Conservation (phyloP, 92 coral and sea anemone species). For the Bergia puertoricense region DNA sequence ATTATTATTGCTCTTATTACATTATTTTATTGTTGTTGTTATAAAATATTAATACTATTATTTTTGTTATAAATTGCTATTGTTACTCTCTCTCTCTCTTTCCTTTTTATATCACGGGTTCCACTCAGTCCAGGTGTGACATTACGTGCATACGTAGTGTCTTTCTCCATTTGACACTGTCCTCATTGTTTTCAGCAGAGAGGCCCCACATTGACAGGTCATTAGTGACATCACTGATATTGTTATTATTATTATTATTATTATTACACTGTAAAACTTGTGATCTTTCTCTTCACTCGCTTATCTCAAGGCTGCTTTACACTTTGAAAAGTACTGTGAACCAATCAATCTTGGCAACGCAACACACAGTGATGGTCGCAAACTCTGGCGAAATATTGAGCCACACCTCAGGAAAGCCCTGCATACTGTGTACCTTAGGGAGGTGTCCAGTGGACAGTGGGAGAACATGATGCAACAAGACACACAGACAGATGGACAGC, state of each 20-base stretch:
- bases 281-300: background rate
- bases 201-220: too few relatives aligned
- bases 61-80: background rate
- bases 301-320: constrained; percentile 74
- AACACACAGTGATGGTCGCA: constrained; percentile 73
- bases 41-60: background rate
- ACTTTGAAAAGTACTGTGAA: constrained; percentile 92
- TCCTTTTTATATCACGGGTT: too few relatives aligned
- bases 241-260: too few relatives aligned
- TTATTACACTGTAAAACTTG: background rate
- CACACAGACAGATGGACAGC: constrained; percentile 41
- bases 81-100: too few relatives aligned
- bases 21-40: too few relatives aligned
- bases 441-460: constrained; percentile 94
- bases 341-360: constrained; percentile 80
- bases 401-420: constrained; percentile 90
- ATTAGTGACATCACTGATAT: too few relatives aligned
- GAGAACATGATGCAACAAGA: constrained; percentile 70
- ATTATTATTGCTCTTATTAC: too few relatives aligned
- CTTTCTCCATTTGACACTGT: too few relatives aligned
- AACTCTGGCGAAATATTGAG: constrained; percentile 93
- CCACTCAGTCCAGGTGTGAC: too few relatives aligned
- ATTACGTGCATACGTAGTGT: too few relatives aligned
- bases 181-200: too few relatives aligned
- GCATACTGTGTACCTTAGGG: constrained; percentile 86